Evolutionary conservation across 2,888 invertebrate species (phyloP).

Genomic region (Melinopterus prodromus): DNA sequence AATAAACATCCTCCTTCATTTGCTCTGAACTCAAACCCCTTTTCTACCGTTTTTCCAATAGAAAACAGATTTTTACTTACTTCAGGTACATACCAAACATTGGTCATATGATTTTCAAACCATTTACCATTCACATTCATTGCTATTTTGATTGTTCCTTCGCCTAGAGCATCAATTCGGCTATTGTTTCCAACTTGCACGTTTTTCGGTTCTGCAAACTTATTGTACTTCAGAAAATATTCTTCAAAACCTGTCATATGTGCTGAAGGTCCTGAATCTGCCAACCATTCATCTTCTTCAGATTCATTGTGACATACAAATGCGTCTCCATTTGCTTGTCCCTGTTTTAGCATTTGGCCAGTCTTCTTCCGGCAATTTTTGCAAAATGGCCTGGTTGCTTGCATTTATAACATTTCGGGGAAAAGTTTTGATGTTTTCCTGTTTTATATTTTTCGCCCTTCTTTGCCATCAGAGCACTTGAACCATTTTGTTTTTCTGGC

Average conservation of each 20-base stretch:
- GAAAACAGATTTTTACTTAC: too few relatives aligned
- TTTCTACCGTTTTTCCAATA: too few relatives aligned
- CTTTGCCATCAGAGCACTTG: conserved; percentile 23
- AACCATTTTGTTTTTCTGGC: too few relatives aligned
- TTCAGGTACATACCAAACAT: too few relatives aligned
- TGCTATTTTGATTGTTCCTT: too few relatives aligned
- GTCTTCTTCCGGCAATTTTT: conserved; percentile 31
- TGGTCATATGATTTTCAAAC: too few relatives aligned
- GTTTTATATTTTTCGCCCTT: background rate
- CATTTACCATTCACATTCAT: too few relatives aligned
- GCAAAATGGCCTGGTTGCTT: conserved; percentile 31
- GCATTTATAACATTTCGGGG: conserved; percentile 26
- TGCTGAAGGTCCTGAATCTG: conserved; percentile 36
- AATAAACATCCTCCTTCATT: too few relatives aligned
- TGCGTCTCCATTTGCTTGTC: conserved; percentile 29
- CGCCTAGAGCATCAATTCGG: conserved; percentile 28
- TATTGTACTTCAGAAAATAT: conserved; percentile 27
- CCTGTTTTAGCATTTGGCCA: background rate
- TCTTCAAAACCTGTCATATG: conserved; percentile 33
- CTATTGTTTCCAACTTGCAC: conserved; percentile 34
- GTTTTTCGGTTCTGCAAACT: conserved; percentile 24
- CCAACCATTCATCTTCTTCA: conserved; percentile 31
- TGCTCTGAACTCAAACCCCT: too few relatives aligned
- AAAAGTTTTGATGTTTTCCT: background rate
- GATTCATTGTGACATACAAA: conserved; percentile 26